Evolutionary conservation across 1,140 invertebrate species (phyloP), one percentile per base, ranked within the genome.

Genomic region (Drosophila guanche): DNA sequence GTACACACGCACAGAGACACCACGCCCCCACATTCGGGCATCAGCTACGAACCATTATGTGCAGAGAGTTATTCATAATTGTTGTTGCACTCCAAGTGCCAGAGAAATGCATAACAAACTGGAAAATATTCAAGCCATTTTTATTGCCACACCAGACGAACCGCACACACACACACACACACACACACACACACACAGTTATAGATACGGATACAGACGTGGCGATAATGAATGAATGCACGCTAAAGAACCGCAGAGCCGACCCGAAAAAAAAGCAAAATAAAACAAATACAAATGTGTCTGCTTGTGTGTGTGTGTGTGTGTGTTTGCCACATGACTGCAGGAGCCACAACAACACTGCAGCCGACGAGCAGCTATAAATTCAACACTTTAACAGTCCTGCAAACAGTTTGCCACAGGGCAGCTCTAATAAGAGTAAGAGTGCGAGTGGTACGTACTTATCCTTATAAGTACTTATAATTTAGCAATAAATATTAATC

Each of bases 61-160:
- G 59, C 47, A 62, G 61, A 61, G 81, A 78, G 81, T 83, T 88
- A 86, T 86, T 88, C 83, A 88, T 86, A 86, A 88, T 86, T 88
- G 77, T 86, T 86, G 83, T 86, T 85, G 80, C 72, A 60, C 72
- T 66, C 65, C 84, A 81, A 85, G 81, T 86, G 81, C 67, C 77
- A 85, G 77, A 68, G 70, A 69, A 88, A 86, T 88, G 74, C 83
- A 86, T 83, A 86, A 88, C 83, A 86, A 88, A 88, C 77, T 81
- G 81, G 80, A 85, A 85, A 86, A 85, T 86, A 85, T 85, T 78
- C 80, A 70, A 73, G 78, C 77, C 74, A 88, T 88, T 86, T 86
- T 86, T 86, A 86, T 86, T 88, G 83, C 83, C 78, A 86, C 79
- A 79, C 79, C 71, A 83, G 79, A 84, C 79, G 58, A 22, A 50